Evolutionary conservation across 2,888 invertebrate species (phyloP).

Genomic region (Bembecia ichneumoniformis): DNA sequence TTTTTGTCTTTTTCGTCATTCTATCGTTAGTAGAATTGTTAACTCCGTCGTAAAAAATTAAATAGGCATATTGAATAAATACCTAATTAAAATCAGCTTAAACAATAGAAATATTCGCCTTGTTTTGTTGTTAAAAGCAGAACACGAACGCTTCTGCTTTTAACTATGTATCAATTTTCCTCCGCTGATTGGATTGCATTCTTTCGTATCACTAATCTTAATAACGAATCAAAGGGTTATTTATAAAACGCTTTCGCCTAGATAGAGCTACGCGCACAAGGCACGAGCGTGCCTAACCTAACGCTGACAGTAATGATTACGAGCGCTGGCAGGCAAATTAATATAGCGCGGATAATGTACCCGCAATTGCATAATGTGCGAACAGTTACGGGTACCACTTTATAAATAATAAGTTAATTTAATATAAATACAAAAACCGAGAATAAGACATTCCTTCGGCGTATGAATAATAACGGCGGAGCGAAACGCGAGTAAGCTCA

Average conservation of each 20-base stretch:
- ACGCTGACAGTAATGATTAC: conserved; percentile 23
- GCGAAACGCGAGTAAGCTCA: conserved; percentile 25
- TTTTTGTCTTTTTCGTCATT: too few species aligned
- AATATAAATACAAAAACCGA: conserved; percentile 7
- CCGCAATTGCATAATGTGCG: conserved; percentile 13
- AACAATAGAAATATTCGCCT: too few species aligned
- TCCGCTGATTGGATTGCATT: conserved; percentile 1
- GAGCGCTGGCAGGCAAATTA: conserved; percentile 27
- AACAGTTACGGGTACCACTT: conserved; percentile 9
- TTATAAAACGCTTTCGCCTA: conserved; percentile 9
- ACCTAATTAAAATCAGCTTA: too few species aligned
- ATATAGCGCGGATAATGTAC: conserved; percentile 14
- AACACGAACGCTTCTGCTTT: background rate
- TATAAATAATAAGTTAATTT: conserved; percentile 5
- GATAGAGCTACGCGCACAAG: conserved; percentile 3
- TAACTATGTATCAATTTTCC: conserved; percentile 3
- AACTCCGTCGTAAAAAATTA: too few species aligned
- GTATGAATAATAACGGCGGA: conserved; percentile 22
- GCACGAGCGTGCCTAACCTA: conserved; percentile 1
- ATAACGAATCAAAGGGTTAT: conserved; percentile 5
- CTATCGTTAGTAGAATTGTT: too few species aligned
- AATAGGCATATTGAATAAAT: too few species aligned
- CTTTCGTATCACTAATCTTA: conserved; percentile 6
- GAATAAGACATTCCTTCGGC: conserved; percentile 3
- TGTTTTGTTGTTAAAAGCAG: too few species aligned